These are phyloP conservation scores for Misgurnus anguillicaudatus DNA, from an alignment of 2,113 vertebrate genomes.

Conservation along the genomic window DNA sequence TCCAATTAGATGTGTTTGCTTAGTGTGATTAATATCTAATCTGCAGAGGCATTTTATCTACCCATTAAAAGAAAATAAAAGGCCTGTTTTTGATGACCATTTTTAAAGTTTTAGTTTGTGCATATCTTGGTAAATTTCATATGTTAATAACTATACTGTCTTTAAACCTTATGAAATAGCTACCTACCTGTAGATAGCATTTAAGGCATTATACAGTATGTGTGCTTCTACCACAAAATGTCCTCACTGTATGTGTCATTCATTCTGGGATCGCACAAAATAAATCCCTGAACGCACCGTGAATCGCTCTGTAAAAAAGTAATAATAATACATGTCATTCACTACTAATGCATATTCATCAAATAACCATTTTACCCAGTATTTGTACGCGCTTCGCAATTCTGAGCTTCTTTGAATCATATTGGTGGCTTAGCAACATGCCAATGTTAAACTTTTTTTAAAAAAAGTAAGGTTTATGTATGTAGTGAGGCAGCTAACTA, in stretches of 20 bases:
- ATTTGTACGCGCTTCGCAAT: background rate
- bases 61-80: background rate
- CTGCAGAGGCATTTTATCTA: slow-evolving; percentile 13
- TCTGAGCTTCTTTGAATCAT: background rate
- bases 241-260: too few relatives aligned
- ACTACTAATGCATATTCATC: too few relatives aligned
- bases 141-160: background rate
- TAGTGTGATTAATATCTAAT: slow-evolving; percentile 32
- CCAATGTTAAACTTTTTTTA: background rate
- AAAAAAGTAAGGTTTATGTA: too few relatives aligned
- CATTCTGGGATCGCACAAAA: too few relatives aligned
- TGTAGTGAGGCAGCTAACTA: background rate
- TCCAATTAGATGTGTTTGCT: slow-evolving; percentile 24
- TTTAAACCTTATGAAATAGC: background rate
- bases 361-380: too few relatives aligned
- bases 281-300: too few relatives aligned
- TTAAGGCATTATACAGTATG: background rate
- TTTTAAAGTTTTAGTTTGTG: background rate
- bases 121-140: background rate
- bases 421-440: background rate
- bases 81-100: background rate
- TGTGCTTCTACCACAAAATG: too few relatives aligned
- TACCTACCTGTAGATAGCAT: background rate
- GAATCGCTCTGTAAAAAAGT: too few relatives aligned
- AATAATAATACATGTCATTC: too few relatives aligned